Conservation (phyloP, 2,113 vertebrate species). For the Chionodraco myersi region DNA sequence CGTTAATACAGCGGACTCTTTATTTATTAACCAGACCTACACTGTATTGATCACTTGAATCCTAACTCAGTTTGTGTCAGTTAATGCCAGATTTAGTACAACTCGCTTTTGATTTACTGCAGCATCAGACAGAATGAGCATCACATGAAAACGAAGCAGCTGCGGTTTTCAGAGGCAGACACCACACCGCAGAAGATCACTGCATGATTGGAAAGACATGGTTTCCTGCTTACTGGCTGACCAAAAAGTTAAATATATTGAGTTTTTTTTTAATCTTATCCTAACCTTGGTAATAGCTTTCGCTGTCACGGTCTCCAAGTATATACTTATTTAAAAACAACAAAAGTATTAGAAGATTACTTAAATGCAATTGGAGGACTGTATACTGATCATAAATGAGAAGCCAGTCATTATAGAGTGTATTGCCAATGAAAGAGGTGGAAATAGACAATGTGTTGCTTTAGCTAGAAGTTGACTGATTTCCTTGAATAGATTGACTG, state of each 20-base stretch:
- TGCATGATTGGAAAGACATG: background rate
- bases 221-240: background rate
- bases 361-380: background rate
- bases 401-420: background rate
- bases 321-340: background rate
- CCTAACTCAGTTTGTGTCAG: background rate
- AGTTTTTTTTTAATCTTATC: background rate
- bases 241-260: background rate
- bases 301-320: background rate
- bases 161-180: background rate
- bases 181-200: background rate
- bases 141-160: background rate
- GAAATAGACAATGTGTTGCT: background rate
- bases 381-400: background rate
- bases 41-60: background rate
- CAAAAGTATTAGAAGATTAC: background rate
- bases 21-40: background rate
- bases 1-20: background rate
- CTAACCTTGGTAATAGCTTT: background rate
- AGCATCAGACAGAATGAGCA: background rate
- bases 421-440: background rate
- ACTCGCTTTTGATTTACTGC: background rate
- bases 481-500: too few relatives aligned
- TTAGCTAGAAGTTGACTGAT: too few relatives aligned
- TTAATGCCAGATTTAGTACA: background rate